phyloP scores from a whole-genome alignment of 2,113 vertebrate species.

The Saguinus midas region DNA sequence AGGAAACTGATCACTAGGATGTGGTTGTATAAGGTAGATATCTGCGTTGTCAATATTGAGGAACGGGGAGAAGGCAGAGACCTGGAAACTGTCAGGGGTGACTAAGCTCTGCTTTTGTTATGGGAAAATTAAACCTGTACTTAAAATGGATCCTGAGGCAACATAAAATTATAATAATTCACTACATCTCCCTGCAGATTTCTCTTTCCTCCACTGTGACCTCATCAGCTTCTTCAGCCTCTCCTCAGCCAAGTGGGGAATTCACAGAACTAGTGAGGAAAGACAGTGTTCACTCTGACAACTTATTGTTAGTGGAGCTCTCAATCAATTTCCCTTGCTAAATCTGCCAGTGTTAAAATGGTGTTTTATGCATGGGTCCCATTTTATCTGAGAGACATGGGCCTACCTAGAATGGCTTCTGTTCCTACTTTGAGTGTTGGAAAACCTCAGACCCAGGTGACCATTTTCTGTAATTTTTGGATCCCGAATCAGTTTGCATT shows the following conservation, averaged over 20 bases:
- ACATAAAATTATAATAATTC: background rate
- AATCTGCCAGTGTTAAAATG: background rate
- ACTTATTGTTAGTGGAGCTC: background rate
- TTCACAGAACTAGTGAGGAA: background rate
- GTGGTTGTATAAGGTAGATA: background rate
- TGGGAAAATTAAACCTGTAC: background rate
- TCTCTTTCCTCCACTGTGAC: accelerated
- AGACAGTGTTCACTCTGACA: background rate
- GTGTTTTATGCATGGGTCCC: background rate
- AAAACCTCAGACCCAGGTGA: background rate
- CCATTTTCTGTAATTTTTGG: background rate
- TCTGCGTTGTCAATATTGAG: background rate
- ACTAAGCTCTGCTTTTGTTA: background rate
- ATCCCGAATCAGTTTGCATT: background rate
- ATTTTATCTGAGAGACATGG: background rate
- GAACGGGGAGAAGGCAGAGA: background rate
- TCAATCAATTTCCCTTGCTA: background rate
- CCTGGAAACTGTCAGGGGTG: background rate
- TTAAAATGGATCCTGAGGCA: background rate
- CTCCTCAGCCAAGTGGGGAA: too few relatives aligned
- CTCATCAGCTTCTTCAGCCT: background rate
- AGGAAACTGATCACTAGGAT: background rate
- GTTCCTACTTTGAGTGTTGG: background rate
- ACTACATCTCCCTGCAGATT: background rate
- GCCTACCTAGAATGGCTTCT: background rate